A percentile compares a stretch with the other conserved stretches of the same genome.
These are phyloP conservation scores for Stenopsyche tienmushanensis DNA, from an alignment of 1,140 invertebrate genomes.

Conservation along the genomic window DNA sequence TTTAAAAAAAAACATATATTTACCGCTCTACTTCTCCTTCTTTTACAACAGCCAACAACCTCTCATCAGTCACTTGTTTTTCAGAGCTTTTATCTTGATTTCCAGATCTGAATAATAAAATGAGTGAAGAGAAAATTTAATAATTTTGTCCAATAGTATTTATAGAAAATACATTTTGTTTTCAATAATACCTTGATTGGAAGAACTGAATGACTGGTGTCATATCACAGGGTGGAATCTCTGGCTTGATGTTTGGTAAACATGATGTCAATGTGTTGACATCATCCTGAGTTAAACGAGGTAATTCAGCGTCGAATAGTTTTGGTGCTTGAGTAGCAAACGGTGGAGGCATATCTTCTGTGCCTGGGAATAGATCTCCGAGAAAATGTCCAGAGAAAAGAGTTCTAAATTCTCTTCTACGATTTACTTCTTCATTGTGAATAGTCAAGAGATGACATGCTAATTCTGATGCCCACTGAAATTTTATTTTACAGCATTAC, in stretches of 20 bases:
- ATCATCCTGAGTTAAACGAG: conserved; percentile 60
- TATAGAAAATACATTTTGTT: no score
- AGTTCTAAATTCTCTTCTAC: conserved; percentile 70
- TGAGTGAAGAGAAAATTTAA: no score
- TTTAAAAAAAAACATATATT: conserved; percentile 34
- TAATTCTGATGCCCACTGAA: conserved; percentile 74
- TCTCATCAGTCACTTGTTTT: conserved; percentile 20
- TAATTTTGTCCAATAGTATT: no score
- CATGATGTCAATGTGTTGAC: conserved; percentile 45
- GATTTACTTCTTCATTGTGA: conserved; percentile 72
- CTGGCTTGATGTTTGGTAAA: conserved; percentile 48
- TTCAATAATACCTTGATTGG: conserved; percentile 54
- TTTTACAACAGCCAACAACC: conserved; percentile 23
- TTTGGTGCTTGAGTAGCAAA: conserved; percentile 80
- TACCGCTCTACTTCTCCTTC: conserved; percentile 52
- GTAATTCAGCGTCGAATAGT: conserved; percentile 72
- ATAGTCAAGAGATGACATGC: conserved; percentile 73
- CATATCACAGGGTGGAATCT: conserved; percentile 63
- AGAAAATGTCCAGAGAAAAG: conserved; percentile 87
- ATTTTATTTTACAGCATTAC: no score
- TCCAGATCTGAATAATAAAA: conserved; percentile 22
- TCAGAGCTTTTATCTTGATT: conserved; percentile 25
- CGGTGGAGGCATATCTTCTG: conserved; percentile 80
- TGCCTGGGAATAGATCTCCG: conserved; percentile 80
- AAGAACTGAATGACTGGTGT: conserved; percentile 72